Evolutionary conservation across 2,888 invertebrate species (phyloP).

Genomic region (Euzophera pinguis): DNA sequence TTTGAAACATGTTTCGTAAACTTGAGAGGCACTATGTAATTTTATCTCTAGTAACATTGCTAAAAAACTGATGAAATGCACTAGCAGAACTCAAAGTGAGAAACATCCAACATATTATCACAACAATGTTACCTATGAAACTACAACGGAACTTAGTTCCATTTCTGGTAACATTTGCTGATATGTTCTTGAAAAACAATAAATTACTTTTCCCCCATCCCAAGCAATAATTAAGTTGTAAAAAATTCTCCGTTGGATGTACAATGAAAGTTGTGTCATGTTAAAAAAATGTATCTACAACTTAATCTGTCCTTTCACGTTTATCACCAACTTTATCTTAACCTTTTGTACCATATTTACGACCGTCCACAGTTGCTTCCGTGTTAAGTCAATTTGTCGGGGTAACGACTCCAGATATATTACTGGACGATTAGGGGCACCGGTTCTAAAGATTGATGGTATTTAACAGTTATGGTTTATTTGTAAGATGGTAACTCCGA

Average conservation of each 20-base stretch:
- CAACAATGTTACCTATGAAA: no score
- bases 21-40: no score
- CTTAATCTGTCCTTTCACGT: not conserved
- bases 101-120: no score
- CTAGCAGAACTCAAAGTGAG: no score
- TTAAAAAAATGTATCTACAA: not conserved
- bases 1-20: no score
- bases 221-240: no score
- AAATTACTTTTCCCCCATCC: no score
- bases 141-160: no score
- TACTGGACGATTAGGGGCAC: not conserved
- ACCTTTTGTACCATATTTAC: not conserved
- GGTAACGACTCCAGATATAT: not conserved
- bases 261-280: not conserved
- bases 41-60: no score
- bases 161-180: no score
- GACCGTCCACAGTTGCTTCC: not conserved
- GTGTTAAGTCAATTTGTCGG: not conserved
- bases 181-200: no score
- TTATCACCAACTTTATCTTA: not conserved
- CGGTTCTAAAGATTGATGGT: conserved; percentile 6
- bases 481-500: not conserved
- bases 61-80: no score
- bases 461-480: not conserved
- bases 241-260: not conserved